Evolutionary conservation across 1,140 invertebrate genomes (phyloP).

Genomic region (Ooceraea biroi): DNA sequence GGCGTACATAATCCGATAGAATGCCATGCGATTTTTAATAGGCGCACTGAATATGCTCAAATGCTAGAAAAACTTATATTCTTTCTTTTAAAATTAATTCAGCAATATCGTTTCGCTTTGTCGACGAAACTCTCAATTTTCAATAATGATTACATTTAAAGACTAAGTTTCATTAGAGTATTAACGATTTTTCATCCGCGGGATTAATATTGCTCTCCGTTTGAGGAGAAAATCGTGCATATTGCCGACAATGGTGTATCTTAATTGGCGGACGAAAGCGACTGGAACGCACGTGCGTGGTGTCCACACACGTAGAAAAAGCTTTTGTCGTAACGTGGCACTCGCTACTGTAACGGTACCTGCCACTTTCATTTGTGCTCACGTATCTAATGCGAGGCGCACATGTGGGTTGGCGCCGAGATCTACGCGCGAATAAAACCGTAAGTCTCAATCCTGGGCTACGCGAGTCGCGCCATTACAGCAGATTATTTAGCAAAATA

Average conservation of each 20-base stretch:
- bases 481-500: neutral
- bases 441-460: constrained; percentile 14
- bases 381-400: constrained; percentile 73
- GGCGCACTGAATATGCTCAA: neutral
- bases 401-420: constrained; percentile 74
- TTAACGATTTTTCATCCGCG: neutral
- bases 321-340: constrained; percentile 65
- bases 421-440: constrained; percentile 56
- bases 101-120: neutral
- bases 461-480: too few relatives aligned
- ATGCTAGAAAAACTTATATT: neutral
- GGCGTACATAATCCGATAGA: neutral
- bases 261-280: constrained; percentile 55
- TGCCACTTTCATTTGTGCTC: constrained; percentile 77
- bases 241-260: neutral
- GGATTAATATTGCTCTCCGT: neutral
- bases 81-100: neutral
- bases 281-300: constrained; percentile 29
- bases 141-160: neutral
- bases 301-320: constrained; percentile 50
- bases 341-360: constrained; percentile 74
- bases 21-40: neutral
- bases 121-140: neutral
- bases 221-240: constrained; percentile 3
- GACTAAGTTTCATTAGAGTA: neutral